Evolutionary conservation across 2,888 invertebrate species (phyloP).

Genomic region (Ochropleura leucogaster): DNA sequence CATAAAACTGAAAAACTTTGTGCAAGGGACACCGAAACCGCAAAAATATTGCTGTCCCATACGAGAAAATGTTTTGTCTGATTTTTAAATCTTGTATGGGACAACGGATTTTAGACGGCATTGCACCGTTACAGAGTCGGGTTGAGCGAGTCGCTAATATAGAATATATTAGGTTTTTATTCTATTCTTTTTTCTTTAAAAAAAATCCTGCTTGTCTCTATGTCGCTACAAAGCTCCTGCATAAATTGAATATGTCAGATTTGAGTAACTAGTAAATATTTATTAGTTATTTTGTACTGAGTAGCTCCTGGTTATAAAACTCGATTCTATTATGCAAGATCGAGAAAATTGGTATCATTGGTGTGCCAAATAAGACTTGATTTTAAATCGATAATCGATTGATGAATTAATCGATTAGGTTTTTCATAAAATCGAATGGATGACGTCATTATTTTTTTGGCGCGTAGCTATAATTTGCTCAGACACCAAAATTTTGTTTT

Average conservation of each 20-base stretch:
- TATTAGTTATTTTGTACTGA: constrained; percentile 13
- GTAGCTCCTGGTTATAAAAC: background rate
- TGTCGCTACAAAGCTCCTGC: background rate
- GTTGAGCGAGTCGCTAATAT: background rate
- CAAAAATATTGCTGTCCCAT: background rate
- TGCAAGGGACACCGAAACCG: background rate
- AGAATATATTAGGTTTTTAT: background rate
- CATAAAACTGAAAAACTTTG: background rate
- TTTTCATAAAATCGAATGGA: too few species aligned
- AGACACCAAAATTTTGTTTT: too few species aligned
- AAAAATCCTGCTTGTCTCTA: background rate
- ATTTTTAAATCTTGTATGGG: background rate
- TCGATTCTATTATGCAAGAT: background rate
- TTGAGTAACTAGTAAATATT: constrained; percentile 14
- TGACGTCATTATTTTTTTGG: too few species aligned
- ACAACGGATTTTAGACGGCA: background rate
- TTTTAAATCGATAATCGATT: too few species aligned
- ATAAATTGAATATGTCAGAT: constrained; percentile 15
- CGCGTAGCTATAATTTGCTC: too few species aligned
- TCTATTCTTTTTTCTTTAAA: too few species aligned
- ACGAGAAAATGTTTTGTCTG: background rate
- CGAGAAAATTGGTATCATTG: background rate
- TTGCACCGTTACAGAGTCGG: background rate
- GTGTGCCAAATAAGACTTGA: too few species aligned
- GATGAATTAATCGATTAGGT: too few species aligned